Evolutionary conservation across 2,113 vertebrate species (phyloP).

Genomic region (Lichenostomus cassidix): DNA sequence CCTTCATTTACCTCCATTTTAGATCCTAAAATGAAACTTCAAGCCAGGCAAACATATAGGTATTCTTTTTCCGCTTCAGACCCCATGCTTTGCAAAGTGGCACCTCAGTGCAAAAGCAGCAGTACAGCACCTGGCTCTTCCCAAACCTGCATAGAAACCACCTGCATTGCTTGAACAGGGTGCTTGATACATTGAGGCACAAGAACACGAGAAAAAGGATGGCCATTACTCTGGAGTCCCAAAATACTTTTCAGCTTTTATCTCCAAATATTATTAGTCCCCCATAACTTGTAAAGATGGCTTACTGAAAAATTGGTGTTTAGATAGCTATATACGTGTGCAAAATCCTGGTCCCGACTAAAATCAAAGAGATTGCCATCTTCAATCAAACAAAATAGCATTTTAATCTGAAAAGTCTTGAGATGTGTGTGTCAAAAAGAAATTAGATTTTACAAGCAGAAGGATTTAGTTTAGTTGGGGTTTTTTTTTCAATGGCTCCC

Average conservation of each 20-base stretch:
- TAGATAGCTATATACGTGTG: fast-evolving
- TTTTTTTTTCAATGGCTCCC: neutral
- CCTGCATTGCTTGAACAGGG: fast-evolving
- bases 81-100: neutral
- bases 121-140: neutral
- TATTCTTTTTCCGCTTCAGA: neutral
- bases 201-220: neutral
- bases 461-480: neutral
- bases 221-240: neutral
- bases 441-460: neutral
- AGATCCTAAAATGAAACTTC: neutral
- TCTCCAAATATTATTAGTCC: neutral
- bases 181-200: neutral
- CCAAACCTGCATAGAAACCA: neutral
- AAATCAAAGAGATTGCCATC: neutral
- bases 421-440: neutral
- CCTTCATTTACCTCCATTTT: constrained; percentile 3
- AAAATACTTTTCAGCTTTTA: neutral
- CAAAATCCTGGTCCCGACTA: neutral
- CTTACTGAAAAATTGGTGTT: neutral
- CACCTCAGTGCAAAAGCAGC: neutral
- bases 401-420: neutral
- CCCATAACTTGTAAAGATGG: neutral
- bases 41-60: neutral
- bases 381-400: neutral